These are phyloP conservation scores for Telmatochromis bifrenatus DNA, from an alignment of 2,113 vertebrate species.

Conservation along the genomic window DNA sequence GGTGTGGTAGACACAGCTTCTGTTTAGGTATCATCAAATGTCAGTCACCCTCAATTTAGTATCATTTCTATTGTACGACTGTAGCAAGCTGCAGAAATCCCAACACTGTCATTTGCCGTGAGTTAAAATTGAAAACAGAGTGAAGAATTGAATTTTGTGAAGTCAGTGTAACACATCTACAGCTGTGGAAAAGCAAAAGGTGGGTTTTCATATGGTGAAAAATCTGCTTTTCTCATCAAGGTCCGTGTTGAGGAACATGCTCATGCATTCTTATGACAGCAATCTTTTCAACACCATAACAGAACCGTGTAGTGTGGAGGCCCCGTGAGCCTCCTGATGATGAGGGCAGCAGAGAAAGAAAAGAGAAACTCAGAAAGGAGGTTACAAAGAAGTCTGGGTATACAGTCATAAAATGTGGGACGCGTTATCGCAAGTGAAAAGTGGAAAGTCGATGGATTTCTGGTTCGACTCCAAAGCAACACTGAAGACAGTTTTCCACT, in stretches of 20 bases:
- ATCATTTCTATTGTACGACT: background rate
- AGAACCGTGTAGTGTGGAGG: slow-evolving; percentile 2
- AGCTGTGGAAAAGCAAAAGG: slow-evolving; percentile 7
- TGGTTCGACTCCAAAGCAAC: background rate
- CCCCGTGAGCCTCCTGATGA: slow-evolving; percentile 43
- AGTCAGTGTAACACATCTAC: slow-evolving; percentile 31
- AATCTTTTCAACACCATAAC: slow-evolving; percentile 45
- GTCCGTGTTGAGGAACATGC: slow-evolving; percentile 38
- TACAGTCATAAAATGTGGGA: slow-evolving; percentile 18
- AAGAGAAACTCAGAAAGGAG: background rate
- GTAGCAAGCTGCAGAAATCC: background rate
- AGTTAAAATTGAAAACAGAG: slow-evolving; percentile 51
- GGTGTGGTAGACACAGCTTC: background rate
- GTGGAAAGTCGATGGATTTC: slow-evolving; percentile 20
- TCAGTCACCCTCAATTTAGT: background rate
- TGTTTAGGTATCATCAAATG: background rate
- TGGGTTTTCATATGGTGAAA: slow-evolving; percentile 10
- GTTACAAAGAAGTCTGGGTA: background rate
- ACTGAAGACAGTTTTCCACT: slow-evolving; percentile 29
- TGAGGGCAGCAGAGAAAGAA: slow-evolving; percentile 48
- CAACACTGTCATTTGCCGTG: background rate
- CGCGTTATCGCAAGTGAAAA: slow-evolving; percentile 12
- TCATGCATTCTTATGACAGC: slow-evolving; percentile 44
- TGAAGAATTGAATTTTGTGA: slow-evolving; percentile 34
- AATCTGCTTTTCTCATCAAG: slow-evolving; percentile 59